Evolutionary conservation across 1,140 invertebrate species (phyloP).

Genomic region (Drosophila virilis): DNA sequence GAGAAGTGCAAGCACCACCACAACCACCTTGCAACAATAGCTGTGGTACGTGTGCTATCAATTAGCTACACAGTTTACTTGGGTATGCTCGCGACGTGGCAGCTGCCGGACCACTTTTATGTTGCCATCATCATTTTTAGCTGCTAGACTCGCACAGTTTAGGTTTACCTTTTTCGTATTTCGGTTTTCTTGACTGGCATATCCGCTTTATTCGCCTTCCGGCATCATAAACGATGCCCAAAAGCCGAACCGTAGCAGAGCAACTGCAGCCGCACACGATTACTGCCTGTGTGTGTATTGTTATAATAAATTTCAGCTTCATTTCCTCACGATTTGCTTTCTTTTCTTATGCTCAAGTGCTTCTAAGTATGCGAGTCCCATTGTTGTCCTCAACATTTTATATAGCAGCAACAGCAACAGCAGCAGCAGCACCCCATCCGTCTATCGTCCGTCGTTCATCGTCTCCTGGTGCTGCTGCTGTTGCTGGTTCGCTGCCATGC

Average conservation of each 20-base stretch:
- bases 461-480: not conserved
- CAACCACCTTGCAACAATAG: not conserved
- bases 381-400: constrained; percentile 52
- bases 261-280: constrained; percentile 48
- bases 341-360: constrained; percentile 47
- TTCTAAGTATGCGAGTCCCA: constrained; percentile 53
- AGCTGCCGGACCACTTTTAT: not conserved
- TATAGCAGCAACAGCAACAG: not conserved
- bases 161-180: not conserved
- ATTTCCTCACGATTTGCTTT: constrained; percentile 57
- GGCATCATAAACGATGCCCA: constrained; percentile 28
- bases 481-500: constrained; percentile 45
- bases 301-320: constrained; percentile 79
- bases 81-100: not conserved
- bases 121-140: constrained; percentile 16
- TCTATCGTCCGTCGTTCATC: not conserved
- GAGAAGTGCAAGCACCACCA: constrained; percentile 7
- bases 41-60: constrained; percentile 12
- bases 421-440: not conserved
- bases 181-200: constrained; percentile 37
- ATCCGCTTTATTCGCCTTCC: constrained; percentile 42
- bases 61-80: constrained; percentile 14
- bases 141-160: constrained; percentile 2
- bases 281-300: constrained; percentile 56
- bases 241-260: not conserved